These are phyloP conservation scores for Ceratothoa steindachneri DNA, from an alignment of 2,888 invertebrate species.

Conservation along the genomic window DNA sequence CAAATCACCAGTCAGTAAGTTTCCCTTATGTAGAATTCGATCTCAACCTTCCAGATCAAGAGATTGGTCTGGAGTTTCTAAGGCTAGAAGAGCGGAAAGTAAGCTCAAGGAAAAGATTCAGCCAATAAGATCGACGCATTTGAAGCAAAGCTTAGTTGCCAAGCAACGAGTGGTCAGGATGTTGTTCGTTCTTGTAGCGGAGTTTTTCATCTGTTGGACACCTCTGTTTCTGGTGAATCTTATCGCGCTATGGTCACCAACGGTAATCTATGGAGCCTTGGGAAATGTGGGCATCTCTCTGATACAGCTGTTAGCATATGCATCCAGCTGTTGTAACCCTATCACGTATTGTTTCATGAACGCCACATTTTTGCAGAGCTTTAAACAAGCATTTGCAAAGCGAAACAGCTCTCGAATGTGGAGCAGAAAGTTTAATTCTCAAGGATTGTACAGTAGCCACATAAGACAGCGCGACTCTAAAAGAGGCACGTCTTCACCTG, in stretches of 20 bases:
- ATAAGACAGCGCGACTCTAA: neutral
- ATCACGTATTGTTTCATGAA: conserved; percentile 70
- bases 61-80: too few species aligned
- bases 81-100: too few species aligned
- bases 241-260: conserved; percentile 58
- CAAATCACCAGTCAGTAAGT: neutral
- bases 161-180: conserved; percentile 61
- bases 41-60: too few species aligned
- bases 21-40: too few species aligned
- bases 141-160: conserved; percentile 55
- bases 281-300: conserved; percentile 58
- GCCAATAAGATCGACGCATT: conserved; percentile 55
- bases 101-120: too few species aligned
- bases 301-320: conserved; percentile 61
- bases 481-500: neutral
- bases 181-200: conserved; percentile 65
- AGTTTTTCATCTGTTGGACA: conserved; percentile 69
- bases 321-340: conserved; percentile 64
- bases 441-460: neutral
- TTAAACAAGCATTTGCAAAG: conserved; percentile 60
- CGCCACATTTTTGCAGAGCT: conserved; percentile 63
- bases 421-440: neutral
- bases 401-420: neutral
- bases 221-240: conserved; percentile 63
- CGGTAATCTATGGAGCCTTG: conserved; percentile 56